Conservation (phyloP, 1,140 invertebrate genomes). For the Trichoplusia ni region DNA sequence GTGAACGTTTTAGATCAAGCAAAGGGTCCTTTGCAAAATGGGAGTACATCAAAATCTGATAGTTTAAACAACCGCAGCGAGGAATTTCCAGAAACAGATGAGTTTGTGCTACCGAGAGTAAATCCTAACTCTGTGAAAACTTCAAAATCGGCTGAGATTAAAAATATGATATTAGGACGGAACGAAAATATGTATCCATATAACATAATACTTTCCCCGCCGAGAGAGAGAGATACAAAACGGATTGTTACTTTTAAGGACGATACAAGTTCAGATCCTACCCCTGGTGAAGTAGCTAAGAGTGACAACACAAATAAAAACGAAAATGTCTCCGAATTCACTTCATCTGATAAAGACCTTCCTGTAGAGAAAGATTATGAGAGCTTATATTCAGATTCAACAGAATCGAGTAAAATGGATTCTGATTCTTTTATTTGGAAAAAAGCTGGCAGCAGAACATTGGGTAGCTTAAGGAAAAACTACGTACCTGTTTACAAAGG, state of each 20-base stretch:
- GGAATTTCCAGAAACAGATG: slow-evolving; percentile 62
- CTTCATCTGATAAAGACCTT: slow-evolving; percentile 9
- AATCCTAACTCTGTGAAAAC: slow-evolving; percentile 38
- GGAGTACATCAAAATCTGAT: not conserved
- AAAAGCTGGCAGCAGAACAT: slow-evolving; percentile 31
- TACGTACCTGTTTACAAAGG: slow-evolving; percentile 47
- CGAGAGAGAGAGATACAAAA: slow-evolving; percentile 51
- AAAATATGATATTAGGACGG: slow-evolving; percentile 66
- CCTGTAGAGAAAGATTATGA: slow-evolving; percentile 4
- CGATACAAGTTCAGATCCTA: slow-evolving; percentile 35
- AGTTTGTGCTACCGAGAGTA: slow-evolving; percentile 55
- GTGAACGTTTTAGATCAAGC: slow-evolving; percentile 14
- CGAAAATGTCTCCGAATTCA: slow-evolving; percentile 5
- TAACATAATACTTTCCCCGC: slow-evolving; percentile 66
- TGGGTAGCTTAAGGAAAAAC: slow-evolving; percentile 31
- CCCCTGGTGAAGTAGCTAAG: slow-evolving; percentile 28
- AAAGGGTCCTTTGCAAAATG: not conserved
- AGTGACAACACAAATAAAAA: not conserved
- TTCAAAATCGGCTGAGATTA: slow-evolving; percentile 51
- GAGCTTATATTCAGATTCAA: slow-evolving; percentile 41
- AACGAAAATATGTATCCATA: slow-evolving; percentile 66
- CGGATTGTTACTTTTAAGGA: slow-evolving; percentile 61
- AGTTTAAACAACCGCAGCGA: slow-evolving; percentile 35
- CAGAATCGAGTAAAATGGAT: slow-evolving; percentile 50
- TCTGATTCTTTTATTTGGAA: slow-evolving; percentile 54